Base-by-base conservation (phyloP, 1,140 invertebrate species). In the Drosophila sucinea region DNA sequence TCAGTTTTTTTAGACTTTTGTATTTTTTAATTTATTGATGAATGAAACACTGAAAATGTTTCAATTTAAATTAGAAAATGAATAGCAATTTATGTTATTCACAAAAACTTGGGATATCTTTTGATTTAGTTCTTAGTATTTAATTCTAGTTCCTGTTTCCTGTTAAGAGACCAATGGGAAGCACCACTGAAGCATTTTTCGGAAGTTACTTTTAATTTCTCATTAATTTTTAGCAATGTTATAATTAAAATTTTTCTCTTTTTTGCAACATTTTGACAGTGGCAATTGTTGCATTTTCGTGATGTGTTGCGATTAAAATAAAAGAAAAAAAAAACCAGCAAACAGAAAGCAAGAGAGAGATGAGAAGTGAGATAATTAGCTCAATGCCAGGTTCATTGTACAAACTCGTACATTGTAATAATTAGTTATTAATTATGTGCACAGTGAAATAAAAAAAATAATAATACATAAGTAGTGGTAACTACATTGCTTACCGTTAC, bases 391-490 rank as follows among this genome's bases (percentile, higher is more conserved):
- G 73, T 75, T 76, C 73, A 75, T 76, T 76, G 73, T 60, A 62
- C 73, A 69, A 40, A 27, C 10, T 32, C 30, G 27, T 33, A 25
- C 27, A 66, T 51, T 65, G 68, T 76, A 75, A 75, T 76, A 76
- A 76, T 76, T 76, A 68, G 73, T 67, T 68, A 63, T 75, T 76
- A 76, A 76, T 75, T 55, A 73, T 68, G 54, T 75, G 72, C 47
- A 41, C 63, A 27, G 17, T 58, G 51, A 25, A 25, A 60, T 25
- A 73, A 60, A 60, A 74, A 72, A 25, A 68, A 67, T 66, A 74
- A 72, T 27, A 68, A 68, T 41, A 62, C 76, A 64, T 62, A 61
- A 23, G 64, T 54, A 68, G 63, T 70, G 27, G 44, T 65, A 32
- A 29, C 17, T 68, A 56, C 60, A 75, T 64, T 38, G 32, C 11